Base-by-base conservation (phyloP, 2,797 vertebrate genomes). In the Triplophysa yarkandensis region DNA sequence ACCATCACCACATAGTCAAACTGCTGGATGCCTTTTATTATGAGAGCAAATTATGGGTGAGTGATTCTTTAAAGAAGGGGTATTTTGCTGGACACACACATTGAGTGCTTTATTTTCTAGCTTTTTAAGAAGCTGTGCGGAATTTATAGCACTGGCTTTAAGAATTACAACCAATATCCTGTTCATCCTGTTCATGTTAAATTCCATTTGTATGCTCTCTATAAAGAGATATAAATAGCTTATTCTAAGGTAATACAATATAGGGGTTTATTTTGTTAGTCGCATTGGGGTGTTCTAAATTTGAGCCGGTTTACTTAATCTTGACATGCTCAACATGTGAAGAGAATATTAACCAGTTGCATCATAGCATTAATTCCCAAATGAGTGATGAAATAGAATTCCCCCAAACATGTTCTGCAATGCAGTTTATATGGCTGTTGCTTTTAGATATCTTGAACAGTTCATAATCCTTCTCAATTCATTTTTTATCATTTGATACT, bases 1-100 rank as follows among this genome's bases (percentile, higher is more conserved):
- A 98, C 88, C 98, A 99, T 85, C 90, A 93, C 63, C 89, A 98
- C 88, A 99, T 99, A 66, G 98, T 99, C 69, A 96, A 98, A 86
- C 93, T 99, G 82, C 90, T 99, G 79, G 97, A 99, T 85, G 97
- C 98, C 61, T 99, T 98, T 83, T 99, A 98, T 87, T 99, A 92
- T 83, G 96, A 98, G 87, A 94, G 92, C 81, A 99, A 99, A 89
- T 93, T 99, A 52, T 99, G 97, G 98, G 98, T 98, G 89, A 83
- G 93, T 55, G 55, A 50, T 55, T 52, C 52, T 32, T 27, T 30
- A 39, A 27, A 39, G 34, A 63, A 58, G 17, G 28, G 14, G 13
- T 39, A 11, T 52, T 25, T 6, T 13, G 41, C 36, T 57, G 25
- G 19, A 21, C 30, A 64, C 43, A 28, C 41, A 65, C 46, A 39